A percentile compares a stretch with the other conserved stretches of the same genome.
Conservation (phyloP, 2,888 invertebrate genomes). For the Dasypolia templi region DNA sequence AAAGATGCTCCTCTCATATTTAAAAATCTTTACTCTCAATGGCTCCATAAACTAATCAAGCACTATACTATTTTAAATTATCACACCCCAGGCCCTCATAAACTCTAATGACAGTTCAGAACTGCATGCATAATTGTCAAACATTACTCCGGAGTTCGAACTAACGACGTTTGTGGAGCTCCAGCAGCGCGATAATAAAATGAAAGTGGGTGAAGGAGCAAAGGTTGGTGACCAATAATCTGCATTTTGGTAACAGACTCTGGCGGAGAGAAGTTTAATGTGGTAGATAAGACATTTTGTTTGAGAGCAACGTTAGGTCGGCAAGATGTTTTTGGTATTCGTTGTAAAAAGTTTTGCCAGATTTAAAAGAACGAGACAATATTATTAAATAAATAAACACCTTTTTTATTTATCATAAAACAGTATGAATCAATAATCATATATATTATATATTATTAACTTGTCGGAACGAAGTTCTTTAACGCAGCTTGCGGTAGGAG, state of each 20-base stretch:
- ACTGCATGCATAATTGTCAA: conserved; percentile 60
- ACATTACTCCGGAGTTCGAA: conserved; percentile 54
- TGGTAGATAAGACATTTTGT: conserved; percentile 36
- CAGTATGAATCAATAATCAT: too few species aligned
- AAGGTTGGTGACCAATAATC: conserved; percentile 62
- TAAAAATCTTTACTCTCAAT: background rate
- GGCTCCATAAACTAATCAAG: conserved; percentile 26
- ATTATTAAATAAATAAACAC: too few species aligned
- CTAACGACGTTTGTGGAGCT: conserved; percentile 57
- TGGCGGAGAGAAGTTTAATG: conserved; percentile 35
- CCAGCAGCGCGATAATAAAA: conserved; percentile 53
- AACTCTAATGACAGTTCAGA: conserved; percentile 53
- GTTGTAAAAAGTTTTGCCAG: too few species aligned
- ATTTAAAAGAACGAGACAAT: too few species aligned
- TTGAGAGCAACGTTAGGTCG: background rate
- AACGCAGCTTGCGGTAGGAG: too few species aligned
- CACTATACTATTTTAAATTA: conserved; percentile 29
- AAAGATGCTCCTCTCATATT: background rate
- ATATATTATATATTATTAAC: too few species aligned
- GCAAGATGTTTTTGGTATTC: too few species aligned
- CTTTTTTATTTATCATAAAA: too few species aligned
- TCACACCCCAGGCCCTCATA: conserved; percentile 28
- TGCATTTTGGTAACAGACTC: conserved; percentile 64
- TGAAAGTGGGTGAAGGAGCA: conserved; percentile 56
- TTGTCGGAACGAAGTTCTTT: too few species aligned